Evolutionary conservation across 1,140 invertebrate species (phyloP), one percentile per base, ranked within the genome.

Genomic region (Apis florea): DNA sequence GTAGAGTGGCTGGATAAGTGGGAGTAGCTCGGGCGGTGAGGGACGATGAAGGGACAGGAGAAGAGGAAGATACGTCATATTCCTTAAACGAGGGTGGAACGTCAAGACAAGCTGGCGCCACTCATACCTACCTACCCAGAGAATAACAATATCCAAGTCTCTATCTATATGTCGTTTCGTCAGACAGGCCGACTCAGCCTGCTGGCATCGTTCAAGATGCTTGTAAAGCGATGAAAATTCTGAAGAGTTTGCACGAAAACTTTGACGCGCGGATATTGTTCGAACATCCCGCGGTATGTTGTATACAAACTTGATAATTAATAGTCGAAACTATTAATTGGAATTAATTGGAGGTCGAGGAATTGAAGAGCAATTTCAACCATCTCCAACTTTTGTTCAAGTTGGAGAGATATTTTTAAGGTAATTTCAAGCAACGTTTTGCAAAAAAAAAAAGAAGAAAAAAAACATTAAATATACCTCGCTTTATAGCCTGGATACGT

Each of bases 101-200:
- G 82, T 83, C 82, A 83, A 70, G 69, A 74, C 82, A 80, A 80
- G 76, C 82, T 83, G 82, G 77, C 82, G 82, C 82, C 82, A 80
- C 82, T 83, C 82, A 80, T 83, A 83, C 70, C 82, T 61, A 74
- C 63, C 69, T n/a, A 83, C 67, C 82, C 54, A 80, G 78, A 80
- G 82, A 83, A 83, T 83, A 83, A 83, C 82, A 83, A 83, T 83
- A 83, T 83, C 67, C 82, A 21, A 61, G 70, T 83, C 82, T 83
- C 82, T 83, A 83, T 83, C 82, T 83, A 83, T 80, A 80, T 83
- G 77, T 74, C 82, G 76, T 83, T 83, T 80, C 77, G 54, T 21
- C n/a, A 71, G 75, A 82, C 74, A 70, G 56, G 47, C 15, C 40
- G 12, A 21, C 11, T 21, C 64, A n/a, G 64, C 40, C 31, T 67